Evolutionary conservation across 1,140 invertebrate genomes (phyloP).

Genomic region (Dreissena polymorpha): DNA sequence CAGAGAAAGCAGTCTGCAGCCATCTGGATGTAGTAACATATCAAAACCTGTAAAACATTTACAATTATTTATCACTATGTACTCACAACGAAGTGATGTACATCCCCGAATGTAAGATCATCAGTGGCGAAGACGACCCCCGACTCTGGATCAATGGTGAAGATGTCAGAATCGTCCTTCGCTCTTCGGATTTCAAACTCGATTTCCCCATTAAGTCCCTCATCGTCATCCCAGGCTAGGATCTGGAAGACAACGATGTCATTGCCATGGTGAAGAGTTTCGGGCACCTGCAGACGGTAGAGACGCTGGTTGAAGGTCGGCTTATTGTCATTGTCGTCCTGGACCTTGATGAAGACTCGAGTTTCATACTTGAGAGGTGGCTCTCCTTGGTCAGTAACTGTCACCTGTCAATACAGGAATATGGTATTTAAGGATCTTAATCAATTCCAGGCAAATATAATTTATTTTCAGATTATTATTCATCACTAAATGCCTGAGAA

Average conservation of each 20-base stretch:
- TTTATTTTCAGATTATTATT: too few relatives aligned
- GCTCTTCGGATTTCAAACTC: conserved; percentile 90
- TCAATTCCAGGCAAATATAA: too few relatives aligned
- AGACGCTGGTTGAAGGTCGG: conserved; percentile 90
- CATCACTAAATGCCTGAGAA: too few relatives aligned
- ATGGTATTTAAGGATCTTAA: not conserved
- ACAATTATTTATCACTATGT: too few relatives aligned
- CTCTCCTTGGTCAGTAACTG: conserved; percentile 89
- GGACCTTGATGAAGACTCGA: conserved; percentile 89
- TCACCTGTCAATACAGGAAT: conserved; percentile 70
- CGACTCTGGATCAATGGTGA: conserved; percentile 89
- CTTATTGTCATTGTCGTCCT: conserved; percentile 89
- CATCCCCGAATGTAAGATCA: conserved; percentile 86
- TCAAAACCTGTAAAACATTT: too few relatives aligned
- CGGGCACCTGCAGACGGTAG: conserved; percentile 90
- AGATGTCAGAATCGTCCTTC: conserved; percentile 84
- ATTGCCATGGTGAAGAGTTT: conserved; percentile 50
- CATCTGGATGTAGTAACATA: too few relatives aligned
- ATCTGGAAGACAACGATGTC: conserved; percentile 71
- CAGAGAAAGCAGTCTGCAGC: too few relatives aligned
- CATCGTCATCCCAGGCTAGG: conserved; percentile 75
- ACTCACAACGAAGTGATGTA: conserved; percentile 89
- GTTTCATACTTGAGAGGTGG: conserved; percentile 90
- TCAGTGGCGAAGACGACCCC: conserved; percentile 87
- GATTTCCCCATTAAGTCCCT: conserved; percentile 83